Conservation (phyloP, 2,888 invertebrate genomes). For the Nemotelus nigrinus region DNA sequence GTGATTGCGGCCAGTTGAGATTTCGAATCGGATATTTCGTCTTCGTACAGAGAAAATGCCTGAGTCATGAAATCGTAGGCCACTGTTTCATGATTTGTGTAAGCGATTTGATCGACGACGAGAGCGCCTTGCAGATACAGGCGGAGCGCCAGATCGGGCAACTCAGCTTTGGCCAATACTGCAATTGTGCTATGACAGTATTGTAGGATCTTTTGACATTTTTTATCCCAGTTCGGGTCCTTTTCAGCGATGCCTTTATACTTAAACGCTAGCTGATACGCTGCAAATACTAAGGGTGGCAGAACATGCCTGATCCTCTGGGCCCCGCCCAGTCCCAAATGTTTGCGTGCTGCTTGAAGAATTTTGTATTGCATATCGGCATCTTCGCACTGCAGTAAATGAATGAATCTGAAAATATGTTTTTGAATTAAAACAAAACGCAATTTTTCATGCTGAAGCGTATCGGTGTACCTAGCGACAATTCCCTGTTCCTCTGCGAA, state of each 20-base stretch:
- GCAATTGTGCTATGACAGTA: slow-evolving; percentile 97
- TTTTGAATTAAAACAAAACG: slow-evolving; percentile 9
- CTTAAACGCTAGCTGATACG: slow-evolving; percentile 86
- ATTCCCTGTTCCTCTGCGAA: slow-evolving; percentile 96
- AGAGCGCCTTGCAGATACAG: slow-evolving; percentile 96
- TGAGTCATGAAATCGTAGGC: slow-evolving; percentile 97
- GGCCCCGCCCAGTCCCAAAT: slow-evolving; percentile 90
- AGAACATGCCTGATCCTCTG: slow-evolving; percentile 88
- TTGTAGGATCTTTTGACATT: slow-evolving; percentile 97
- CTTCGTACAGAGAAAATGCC: slow-evolving; percentile 97
- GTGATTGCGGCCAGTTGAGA: slow-evolving; percentile 96
- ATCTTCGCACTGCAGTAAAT: slow-evolving; percentile 81
- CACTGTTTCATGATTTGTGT: slow-evolving; percentile 94
- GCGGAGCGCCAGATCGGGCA: slow-evolving; percentile 91
- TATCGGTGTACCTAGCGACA: slow-evolving; percentile 72
- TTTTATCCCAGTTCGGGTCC: slow-evolving; percentile 98
- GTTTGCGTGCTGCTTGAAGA: slow-evolving; percentile 86
- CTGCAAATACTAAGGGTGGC: slow-evolving; percentile 94
- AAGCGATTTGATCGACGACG: slow-evolving; percentile 89
- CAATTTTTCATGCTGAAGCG: slow-evolving; percentile 1
- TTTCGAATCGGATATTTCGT: slow-evolving; percentile 97
- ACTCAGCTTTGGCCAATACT: slow-evolving; percentile 92
- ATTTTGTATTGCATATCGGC: slow-evolving; percentile 92
- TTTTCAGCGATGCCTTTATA: slow-evolving; percentile 81
- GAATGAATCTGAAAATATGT: slow-evolving; percentile 72